Evolutionary conservation across 2,888 invertebrate species (phyloP), one percentile per base, ranked within the genome.

Genomic region (Abscondita cerata): DNA sequence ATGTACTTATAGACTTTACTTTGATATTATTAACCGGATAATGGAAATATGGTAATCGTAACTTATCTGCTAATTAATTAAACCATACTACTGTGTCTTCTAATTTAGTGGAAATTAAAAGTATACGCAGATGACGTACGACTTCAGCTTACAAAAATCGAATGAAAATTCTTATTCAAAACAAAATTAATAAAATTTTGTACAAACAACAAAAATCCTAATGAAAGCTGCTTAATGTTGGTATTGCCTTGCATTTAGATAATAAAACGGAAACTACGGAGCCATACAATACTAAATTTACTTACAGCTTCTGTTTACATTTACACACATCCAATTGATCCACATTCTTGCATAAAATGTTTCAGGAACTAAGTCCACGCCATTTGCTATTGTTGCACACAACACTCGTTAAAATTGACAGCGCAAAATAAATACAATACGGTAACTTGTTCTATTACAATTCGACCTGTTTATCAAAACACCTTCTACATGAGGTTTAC

Each of bases 301-400:
- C 68, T 68, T 65, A 68, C 68, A 66, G 68, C 68, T 66, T 62
- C 68, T 68, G 68, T 66, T 66, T 66, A 68, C 68, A 59, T 62
- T 61, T 52, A 56, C 57, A 52, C 50, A 59, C 64, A 63, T 68
- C 68, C 68, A 68, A 64, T 48, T 59, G 62, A 64, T 59, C 62
- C 62, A 62, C 68, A 68, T 68, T 66, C 68, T 63, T 68, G 68
- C 68, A 68, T 68, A 68, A n/a, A 66, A 62, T 66, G 54, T 59
- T 59, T 55, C 54, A 54, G 64, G 57, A 59, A 57, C 51, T 40
- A 41, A 59, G 47, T 55, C 19, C 63, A 47, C 59, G 55, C 58
- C 62, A 62, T 58, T 51, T 34, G 33, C 31, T 54, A 59, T 55
- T 59, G 46, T 62, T 62, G 51, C 52, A 25, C 25, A 16, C 56